Conservation (phyloP, 2,113 vertebrate genomes). For the Phodopus roborovskii region DNA sequence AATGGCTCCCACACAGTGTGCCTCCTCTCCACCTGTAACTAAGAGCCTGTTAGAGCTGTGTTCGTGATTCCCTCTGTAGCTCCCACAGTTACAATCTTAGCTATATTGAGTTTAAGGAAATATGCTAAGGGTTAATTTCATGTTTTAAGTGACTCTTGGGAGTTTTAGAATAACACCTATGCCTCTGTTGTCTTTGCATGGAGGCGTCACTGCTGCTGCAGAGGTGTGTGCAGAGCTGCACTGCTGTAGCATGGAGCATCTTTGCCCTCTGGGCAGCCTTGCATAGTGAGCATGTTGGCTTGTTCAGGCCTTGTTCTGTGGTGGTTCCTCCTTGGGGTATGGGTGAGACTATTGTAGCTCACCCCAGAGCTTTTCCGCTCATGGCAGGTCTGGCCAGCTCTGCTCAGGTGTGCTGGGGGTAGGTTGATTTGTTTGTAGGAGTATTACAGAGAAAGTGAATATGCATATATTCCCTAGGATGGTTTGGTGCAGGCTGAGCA, state of each 20-base stretch:
- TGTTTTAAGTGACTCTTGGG: background rate
- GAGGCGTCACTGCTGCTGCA: background rate
- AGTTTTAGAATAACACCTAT: background rate
- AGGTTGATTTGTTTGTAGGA: background rate
- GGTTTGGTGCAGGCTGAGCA: background rate
- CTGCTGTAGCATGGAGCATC: rapidly evolving
- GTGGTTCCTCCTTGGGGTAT: background rate
- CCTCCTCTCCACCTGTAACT: background rate
- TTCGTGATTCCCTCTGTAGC: background rate
- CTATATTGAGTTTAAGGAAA: conserved; percentile 5
- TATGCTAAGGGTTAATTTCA: conserved; percentile 9
- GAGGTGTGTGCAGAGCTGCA: background rate
- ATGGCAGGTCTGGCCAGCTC: background rate
- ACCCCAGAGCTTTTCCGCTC: background rate
- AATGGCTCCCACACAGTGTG: background rate
- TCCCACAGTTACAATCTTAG: background rate
- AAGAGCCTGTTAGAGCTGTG: background rate
- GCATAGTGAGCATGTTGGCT: background rate
- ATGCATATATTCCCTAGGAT: background rate
- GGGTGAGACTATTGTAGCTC: background rate
- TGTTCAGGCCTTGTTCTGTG: background rate
- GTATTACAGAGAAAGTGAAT: background rate
- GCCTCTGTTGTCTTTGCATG: background rate
- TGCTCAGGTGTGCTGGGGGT: background rate
- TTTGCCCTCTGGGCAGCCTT: background rate